Conservation (phyloP, 2,888 invertebrate species). For the Tetranychus piercei region DNA sequence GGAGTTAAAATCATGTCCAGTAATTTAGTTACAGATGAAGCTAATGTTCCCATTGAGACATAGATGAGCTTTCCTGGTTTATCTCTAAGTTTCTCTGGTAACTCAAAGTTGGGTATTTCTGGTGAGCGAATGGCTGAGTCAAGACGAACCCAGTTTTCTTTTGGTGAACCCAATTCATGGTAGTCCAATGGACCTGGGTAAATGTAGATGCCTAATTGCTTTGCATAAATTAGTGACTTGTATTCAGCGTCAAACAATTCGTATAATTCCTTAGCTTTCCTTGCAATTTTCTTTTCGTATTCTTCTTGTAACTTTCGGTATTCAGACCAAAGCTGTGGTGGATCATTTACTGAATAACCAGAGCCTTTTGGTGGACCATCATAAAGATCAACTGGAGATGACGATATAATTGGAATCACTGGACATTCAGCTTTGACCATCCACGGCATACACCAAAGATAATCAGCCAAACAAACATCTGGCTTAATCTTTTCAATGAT, state of each 20-base stretch:
- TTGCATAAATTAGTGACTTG: neutral
- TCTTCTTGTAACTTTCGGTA: neutral
- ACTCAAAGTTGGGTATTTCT: neutral
- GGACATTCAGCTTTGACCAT: conserved; percentile 3
- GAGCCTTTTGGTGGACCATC: neutral
- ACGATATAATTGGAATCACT: neutral
- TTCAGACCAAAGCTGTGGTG: neutral
- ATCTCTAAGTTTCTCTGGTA: conserved; percentile 6
- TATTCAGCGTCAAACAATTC: neutral
- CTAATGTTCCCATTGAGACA: conserved; percentile 15
- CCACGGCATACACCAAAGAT: neutral
- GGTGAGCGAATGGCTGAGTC: neutral
- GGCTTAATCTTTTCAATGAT: conserved; percentile 10
- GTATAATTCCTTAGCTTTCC: neutral
- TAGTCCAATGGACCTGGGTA: conserved; percentile 11
- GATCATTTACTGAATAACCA: conserved; percentile 9
- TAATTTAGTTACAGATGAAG: neutral
- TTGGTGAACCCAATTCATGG: neutral
- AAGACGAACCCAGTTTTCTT: neutral
- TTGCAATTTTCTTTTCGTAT: neutral
- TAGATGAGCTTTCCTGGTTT: conserved; percentile 13
- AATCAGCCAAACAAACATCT: conserved; percentile 3
- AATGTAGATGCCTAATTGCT: neutral
- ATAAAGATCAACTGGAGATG: neutral
- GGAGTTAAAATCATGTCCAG: neutral